These are phyloP conservation scores for Phengaris arion DNA, from an alignment of 2,888 invertebrate genomes.

Conservation along the genomic window DNA sequence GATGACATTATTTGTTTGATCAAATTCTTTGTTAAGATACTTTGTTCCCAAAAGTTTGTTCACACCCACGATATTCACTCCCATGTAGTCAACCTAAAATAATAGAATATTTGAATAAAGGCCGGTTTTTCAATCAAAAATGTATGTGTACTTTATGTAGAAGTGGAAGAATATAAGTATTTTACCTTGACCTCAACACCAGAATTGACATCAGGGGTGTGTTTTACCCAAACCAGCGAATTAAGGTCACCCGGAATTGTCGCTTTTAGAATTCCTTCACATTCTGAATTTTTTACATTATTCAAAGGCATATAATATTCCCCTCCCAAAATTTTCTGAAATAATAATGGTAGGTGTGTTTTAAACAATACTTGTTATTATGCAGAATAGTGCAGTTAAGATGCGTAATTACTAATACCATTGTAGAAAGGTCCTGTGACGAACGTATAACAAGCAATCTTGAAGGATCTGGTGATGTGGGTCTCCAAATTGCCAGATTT, in stretches of 20 bases:
- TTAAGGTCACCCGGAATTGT: conserved; percentile 45
- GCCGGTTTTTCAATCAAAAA: neutral
- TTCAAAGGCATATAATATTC: conserved; percentile 45
- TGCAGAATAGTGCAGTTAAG: too few species aligned
- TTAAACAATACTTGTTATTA: too few species aligned
- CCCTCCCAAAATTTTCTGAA: conserved; percentile 47
- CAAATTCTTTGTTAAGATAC: conserved; percentile 30
- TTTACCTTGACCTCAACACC: conserved; percentile 51
- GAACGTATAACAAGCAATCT: neutral
- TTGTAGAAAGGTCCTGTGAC: conserved; percentile 25
- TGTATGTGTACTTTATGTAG: neutral
- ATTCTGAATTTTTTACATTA: conserved; percentile 32
- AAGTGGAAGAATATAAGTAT: neutral
- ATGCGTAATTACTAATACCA: neutral
- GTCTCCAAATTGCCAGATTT: conserved; percentile 35
- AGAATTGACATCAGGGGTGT: conserved; percentile 34
- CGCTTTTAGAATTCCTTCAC: conserved; percentile 39
- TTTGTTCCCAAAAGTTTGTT: conserved; percentile 45
- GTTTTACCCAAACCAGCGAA: conserved; percentile 51
- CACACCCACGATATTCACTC: conserved; percentile 46
- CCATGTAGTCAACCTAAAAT: conserved; percentile 52
- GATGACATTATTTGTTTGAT: conserved; percentile 46
- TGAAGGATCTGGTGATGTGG: conserved; percentile 43
- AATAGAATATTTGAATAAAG: conserved; percentile 20
- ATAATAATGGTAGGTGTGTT: neutral